These are phyloP conservation scores for Drosophila hydei DNA, from an alignment of 1,140 invertebrate species.

Conservation along the genomic window DNA sequence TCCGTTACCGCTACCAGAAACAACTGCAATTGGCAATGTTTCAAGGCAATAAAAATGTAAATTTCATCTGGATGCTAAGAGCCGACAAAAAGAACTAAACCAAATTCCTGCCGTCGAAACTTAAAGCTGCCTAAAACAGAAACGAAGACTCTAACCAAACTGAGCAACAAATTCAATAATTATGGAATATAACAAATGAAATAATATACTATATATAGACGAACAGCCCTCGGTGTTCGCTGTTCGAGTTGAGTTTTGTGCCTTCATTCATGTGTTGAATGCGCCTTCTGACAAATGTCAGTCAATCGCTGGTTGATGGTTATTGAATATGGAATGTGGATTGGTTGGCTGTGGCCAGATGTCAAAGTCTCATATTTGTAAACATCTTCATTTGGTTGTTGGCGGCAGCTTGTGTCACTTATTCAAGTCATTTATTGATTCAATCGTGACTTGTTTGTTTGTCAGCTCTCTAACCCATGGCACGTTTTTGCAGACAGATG, in stretches of 20 bases:
- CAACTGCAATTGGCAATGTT: constrained; percentile 47
- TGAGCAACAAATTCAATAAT: no score
- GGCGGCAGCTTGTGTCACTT: constrained; percentile 62
- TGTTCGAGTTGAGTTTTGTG: no score
- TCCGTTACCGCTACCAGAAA: constrained; percentile 38
- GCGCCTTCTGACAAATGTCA: constrained; percentile 34
- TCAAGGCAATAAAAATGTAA: constrained; percentile 41
- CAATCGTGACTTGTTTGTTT: constrained; percentile 46
- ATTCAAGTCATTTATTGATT: constrained; percentile 76
- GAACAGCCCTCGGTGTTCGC: no score
- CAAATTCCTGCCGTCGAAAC: neutral
- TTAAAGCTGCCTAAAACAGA: no score
- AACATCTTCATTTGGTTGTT: constrained; percentile 56
- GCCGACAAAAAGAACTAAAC: neutral
- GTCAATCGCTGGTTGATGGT: constrained; percentile 62
- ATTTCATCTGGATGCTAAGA: no score
- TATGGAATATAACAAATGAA: no score
- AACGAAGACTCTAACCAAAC: no score
- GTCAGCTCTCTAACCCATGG: constrained; percentile 18
- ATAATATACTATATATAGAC: no score
- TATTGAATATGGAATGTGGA: constrained; percentile 54
- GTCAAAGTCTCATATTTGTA: constrained; percentile 68
- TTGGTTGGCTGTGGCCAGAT: constrained; percentile 45
- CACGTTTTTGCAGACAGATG: constrained; percentile 49
- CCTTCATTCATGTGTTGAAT: neutral